Evolutionary conservation across 1,140 invertebrate genomes (phyloP).

Genomic region (Platorchestia sp.): DNA sequence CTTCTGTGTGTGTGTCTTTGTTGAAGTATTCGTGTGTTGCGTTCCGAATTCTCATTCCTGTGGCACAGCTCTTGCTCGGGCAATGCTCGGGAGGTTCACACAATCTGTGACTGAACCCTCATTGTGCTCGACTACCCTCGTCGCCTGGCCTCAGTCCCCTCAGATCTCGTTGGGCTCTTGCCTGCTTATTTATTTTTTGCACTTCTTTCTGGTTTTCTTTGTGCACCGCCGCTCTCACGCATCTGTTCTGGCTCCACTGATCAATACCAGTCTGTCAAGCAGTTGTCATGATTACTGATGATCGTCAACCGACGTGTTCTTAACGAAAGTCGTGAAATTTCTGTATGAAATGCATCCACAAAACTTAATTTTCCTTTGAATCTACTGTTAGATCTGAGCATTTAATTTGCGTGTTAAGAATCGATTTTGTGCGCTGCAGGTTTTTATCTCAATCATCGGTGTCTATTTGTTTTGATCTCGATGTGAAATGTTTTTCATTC

Average conservation of each 20-base stretch:
- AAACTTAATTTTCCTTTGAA: not conserved
- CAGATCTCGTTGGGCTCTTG: not conserved
- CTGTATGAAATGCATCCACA: too few species aligned
- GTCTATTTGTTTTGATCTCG: not conserved
- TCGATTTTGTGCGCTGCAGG: not conserved
- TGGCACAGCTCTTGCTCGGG: not conserved
- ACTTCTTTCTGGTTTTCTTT: not conserved
- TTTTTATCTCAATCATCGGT: not conserved
- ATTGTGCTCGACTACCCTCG: conserved; percentile 30
- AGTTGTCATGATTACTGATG: not conserved
- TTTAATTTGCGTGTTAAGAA: not conserved
- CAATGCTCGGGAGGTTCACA: not conserved
- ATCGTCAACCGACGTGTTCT: not conserved
- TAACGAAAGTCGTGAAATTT: not conserved
- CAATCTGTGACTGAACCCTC: not conserved
- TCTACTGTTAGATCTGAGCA: not conserved
- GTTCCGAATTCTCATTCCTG: not conserved
- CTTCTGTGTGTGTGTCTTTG: not conserved
- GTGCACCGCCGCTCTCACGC: not conserved
- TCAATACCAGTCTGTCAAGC: conserved; percentile 32
- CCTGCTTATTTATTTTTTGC: conserved; percentile 39
- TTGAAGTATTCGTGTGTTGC: not conserved
- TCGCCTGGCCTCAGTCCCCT: not conserved
- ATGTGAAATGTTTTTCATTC: not conserved
- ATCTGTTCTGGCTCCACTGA: conserved; percentile 2